A percentile compares a stretch with the other conserved stretches of the same genome.
Conservation (phyloP, 2,888 invertebrate genomes). For the Zelleria hepariella region DNA sequence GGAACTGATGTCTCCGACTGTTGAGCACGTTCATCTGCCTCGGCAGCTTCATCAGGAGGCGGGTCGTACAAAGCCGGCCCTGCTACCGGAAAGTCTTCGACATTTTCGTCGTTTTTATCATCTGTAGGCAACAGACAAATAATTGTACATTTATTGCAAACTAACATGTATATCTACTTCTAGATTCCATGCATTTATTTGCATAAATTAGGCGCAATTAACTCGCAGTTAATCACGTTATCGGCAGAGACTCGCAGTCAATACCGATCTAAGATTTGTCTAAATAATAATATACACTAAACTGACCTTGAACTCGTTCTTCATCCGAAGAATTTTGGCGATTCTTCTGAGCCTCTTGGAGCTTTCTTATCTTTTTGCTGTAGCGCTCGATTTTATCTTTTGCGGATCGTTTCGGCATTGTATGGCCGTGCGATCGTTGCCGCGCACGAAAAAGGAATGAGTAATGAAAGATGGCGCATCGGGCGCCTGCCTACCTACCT, state of each 20-base stretch:
- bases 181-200: background rate
- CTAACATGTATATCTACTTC: background rate
- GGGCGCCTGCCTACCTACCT: too few species aligned
- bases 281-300: background rate
- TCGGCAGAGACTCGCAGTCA: slow-evolving; percentile 8
- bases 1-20: too few species aligned
- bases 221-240: background rate
- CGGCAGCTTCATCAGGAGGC: background rate
- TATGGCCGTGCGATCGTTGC: slow-evolving; percentile 1
- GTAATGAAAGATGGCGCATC: too few species aligned
- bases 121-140: background rate
- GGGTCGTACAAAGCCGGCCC: background rate
- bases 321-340: background rate
- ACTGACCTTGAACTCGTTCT: background rate
- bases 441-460: slow-evolving; percentile 11
- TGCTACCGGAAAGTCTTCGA: background rate
- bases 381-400: background rate
- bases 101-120: background rate
- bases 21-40: background rate
- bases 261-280: slow-evolving; percentile 1
- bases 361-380: background rate
- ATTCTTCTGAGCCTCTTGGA: background rate
- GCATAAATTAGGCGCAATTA: background rate
- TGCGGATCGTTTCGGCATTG: slow-evolving; percentile 9
- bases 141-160: background rate